phyloP scores from a whole-genome alignment of 2,888 invertebrate species.

The Branchinecta sandiegonensis region DNA sequence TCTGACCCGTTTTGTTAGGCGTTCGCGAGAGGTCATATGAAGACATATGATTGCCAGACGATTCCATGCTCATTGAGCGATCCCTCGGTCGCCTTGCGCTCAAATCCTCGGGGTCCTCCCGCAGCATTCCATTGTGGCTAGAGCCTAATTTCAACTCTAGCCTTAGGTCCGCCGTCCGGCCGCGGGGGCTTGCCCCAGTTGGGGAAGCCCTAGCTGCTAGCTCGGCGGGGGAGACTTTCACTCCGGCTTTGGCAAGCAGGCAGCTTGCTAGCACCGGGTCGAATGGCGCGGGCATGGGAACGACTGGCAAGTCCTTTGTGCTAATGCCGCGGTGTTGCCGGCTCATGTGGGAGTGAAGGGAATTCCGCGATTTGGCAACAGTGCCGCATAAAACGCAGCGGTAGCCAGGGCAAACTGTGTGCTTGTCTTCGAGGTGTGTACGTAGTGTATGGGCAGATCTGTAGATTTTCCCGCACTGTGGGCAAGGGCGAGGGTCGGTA shows the following conservation, averaged over 20 bases:
- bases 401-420: constrained; percentile 81
- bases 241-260: constrained; percentile 70
- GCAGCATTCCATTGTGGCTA: constrained; percentile 39
- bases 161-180: constrained; percentile 48
- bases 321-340: constrained; percentile 83
- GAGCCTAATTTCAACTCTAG: constrained; percentile 44
- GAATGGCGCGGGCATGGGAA: constrained; percentile 83
- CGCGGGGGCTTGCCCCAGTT: constrained; percentile 42
- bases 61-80: not conserved
- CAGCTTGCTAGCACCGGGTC: constrained; percentile 66
- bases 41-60: not conserved
- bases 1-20: constrained; percentile 14
- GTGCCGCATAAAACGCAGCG: constrained; percentile 82
- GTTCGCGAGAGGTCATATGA: constrained; percentile 3
- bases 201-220: constrained; percentile 69
- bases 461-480: constrained; percentile 84
- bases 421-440: constrained; percentile 82
- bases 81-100: constrained; percentile 42
- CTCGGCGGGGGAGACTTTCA: constrained; percentile 56
- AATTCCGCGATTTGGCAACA: constrained; percentile 80
- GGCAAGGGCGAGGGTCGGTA: constrained; percentile 80
- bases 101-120: constrained; percentile 51
- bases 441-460: constrained; percentile 77
- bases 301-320: constrained; percentile 77
- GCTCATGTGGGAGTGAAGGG: constrained; percentile 84